Conservation (phyloP, 1,140 invertebrate species). For the Cecropterus lyciades region DNA sequence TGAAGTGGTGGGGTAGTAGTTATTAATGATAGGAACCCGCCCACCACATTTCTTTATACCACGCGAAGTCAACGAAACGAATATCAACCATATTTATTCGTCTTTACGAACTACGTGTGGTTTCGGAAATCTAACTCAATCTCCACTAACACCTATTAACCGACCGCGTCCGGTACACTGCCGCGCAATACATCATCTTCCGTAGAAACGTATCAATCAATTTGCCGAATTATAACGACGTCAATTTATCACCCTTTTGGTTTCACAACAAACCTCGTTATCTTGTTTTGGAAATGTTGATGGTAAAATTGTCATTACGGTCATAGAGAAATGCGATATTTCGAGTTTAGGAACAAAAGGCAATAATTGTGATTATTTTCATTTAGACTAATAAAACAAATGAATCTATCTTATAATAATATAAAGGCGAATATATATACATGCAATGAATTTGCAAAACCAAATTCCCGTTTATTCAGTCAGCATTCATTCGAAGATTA, state of each 20-base stretch:
- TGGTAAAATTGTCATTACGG: too few relatives aligned
- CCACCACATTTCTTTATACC: conserved; percentile 67
- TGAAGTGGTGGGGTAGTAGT: conserved; percentile 78
- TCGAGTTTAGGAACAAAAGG: too few relatives aligned
- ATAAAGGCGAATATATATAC: too few relatives aligned
- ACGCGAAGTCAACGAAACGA: neutral
- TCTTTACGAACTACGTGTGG: neutral
- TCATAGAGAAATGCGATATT: too few relatives aligned
- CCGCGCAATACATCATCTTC: conserved; percentile 68
- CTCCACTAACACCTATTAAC: conserved; percentile 78
- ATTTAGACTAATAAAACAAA: too few relatives aligned
- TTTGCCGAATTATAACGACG: conserved; percentile 68
- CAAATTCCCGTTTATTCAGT: too few relatives aligned
- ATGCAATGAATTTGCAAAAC: too few relatives aligned
- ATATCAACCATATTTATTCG: conserved; percentile 1
- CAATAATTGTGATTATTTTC: too few relatives aligned
- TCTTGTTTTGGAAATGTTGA: neutral
- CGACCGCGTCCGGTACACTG: conserved; percentile 61
- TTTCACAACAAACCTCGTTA: conserved; percentile 12
- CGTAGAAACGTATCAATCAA: conserved; percentile 74
- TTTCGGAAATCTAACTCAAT: conserved; percentile 8
- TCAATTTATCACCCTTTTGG: conserved; percentile 62
- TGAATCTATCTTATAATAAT: too few relatives aligned
- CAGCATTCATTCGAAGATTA: conserved; percentile 37
- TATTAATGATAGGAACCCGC: conserved; percentile 74